Conservation (phyloP, 2,113 vertebrate species). For the Ellobius talpinus region DNA sequence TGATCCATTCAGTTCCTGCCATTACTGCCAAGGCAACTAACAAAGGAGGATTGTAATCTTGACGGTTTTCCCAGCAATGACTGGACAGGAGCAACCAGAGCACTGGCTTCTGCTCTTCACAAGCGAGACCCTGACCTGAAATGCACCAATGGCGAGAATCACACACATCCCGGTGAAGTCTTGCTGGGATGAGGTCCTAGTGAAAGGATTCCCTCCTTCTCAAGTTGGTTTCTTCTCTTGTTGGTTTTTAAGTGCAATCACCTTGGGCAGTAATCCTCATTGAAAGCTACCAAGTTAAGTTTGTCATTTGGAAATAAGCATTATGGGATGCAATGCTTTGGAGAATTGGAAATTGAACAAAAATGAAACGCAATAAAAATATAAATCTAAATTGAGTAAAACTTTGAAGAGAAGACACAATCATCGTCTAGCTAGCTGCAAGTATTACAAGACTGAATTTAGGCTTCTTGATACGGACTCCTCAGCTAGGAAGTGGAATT, state of each 20-base stretch:
- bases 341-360: conserved; percentile 7
- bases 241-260: background rate
- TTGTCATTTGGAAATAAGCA: conserved; percentile 3
- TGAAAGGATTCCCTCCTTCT: background rate
- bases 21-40: conserved; percentile 72
- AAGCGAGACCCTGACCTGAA: conserved; percentile 67
- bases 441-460: background rate
- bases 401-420: background rate
- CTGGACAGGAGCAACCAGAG: conserved; percentile 70
- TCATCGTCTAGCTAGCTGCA: background rate
- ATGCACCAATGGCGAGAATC: conserved; percentile 59
- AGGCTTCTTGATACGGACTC: background rate
- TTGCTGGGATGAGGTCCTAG: background rate
- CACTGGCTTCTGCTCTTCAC: conserved; percentile 51
- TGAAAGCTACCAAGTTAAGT: background rate
- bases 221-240: background rate
- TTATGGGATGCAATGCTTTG: background rate
- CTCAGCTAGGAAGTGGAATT: background rate
- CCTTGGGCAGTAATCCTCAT: background rate
- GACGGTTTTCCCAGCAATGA: conserved; percentile 79
- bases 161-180: conserved; percentile 56
- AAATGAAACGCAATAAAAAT: conserved; percentile 25
- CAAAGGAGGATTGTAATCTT: conserved; percentile 77
- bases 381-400: conserved; percentile 1
- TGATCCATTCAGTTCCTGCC: conserved; percentile 67